A percentile compares a stretch with the other conserved stretches of the same genome.
phyloP scores from a whole-genome alignment of 1,140 invertebrate genomes.

The Colletes latitarsis region DNA sequence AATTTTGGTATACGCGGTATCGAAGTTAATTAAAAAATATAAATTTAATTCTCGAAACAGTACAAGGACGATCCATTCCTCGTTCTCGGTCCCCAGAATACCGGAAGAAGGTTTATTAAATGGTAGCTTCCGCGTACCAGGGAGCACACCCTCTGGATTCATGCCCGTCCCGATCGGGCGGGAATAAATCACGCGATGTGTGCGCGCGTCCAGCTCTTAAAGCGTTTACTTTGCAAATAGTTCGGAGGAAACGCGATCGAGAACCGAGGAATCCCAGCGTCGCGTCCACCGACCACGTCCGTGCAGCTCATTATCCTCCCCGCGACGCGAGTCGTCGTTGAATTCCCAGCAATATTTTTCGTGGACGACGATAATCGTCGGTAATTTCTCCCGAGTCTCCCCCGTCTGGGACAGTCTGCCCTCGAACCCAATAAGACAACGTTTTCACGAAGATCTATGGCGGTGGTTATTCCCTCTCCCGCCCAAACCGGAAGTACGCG shows the following conservation, averaged over 20 bases:
- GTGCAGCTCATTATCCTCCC: conserved; percentile 39
- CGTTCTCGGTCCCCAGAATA: neutral
- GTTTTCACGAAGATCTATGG: conserved; percentile 37
- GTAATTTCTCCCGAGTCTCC: conserved; percentile 49
- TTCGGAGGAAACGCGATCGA: conserved; percentile 30
- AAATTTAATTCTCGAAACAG: no score
- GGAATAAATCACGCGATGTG: conserved; percentile 25
- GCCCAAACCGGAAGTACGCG: conserved; percentile 31
- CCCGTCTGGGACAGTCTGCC: no score
- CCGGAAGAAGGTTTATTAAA: neutral
- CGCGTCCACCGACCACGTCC: conserved; percentile 3
- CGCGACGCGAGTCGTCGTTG: neutral
- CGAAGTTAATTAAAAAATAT: no score
- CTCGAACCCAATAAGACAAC: conserved; percentile 1
- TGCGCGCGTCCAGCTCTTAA: neutral
- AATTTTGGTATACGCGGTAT: no score
- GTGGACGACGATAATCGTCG: conserved; percentile 51
- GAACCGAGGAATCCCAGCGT: conserved; percentile 24
- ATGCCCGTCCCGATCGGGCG: neutral
- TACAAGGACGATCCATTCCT: no score
- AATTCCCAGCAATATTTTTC: conserved; percentile 47
- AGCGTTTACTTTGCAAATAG: conserved; percentile 36
- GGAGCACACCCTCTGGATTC: neutral
- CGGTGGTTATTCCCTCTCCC: conserved; percentile 33
- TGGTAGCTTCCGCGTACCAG: conserved; percentile 6